Evolutionary conservation across 1,140 invertebrate genomes (phyloP), one percentile per base, ranked within the genome.

Genomic region (Penaeus indicus): DNA sequence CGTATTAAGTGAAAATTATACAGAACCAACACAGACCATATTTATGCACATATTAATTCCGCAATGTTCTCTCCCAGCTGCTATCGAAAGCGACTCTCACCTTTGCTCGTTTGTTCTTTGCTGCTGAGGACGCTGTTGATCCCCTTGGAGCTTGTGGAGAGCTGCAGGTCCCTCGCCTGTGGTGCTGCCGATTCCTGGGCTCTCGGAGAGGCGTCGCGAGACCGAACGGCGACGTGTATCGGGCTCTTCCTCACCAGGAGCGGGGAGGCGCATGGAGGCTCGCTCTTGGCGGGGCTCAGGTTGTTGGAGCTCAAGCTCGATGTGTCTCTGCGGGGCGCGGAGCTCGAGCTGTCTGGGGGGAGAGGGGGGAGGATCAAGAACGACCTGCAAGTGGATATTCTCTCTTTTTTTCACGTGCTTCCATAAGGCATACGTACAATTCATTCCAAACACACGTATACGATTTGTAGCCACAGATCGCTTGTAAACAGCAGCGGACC

Each of bases 241-340:
- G 84, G 25, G 38, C 72, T 85, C 32, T 62, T 85, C n/a, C n/a
- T 78, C 22, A 85, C 84, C n/a, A 85, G 16, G n/a, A 85, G 75
- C n/a, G 60, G 84, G 11, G 54, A 54, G 54, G 54, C 54, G 54
- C 54, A 13, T 19, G 84, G 60, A 1, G 54, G 54, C 25, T 16
- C 27, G 25, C 42, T 19, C 42, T 27, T 27, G 8, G 25, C 18
- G 25, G 72, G 72, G 10, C 54, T 54, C 27, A 75, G 42, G 72
- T 32, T 13, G 22, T 10, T 16, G 27, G 25, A 11, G 18, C 42
- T 7, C 72, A 27, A 7, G 19, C 27, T 22, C 42, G 72, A 32
- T 38, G 72, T 27, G 27, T 75, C 16, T 32, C 18, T 18, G 27
- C 5, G 72, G n/a, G 13, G 42, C 25, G 27, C 27, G 27, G 42